phyloP scores from a whole-genome alignment of 2,797 vertebrate species.

The Hemitrygon akajei region DNA sequence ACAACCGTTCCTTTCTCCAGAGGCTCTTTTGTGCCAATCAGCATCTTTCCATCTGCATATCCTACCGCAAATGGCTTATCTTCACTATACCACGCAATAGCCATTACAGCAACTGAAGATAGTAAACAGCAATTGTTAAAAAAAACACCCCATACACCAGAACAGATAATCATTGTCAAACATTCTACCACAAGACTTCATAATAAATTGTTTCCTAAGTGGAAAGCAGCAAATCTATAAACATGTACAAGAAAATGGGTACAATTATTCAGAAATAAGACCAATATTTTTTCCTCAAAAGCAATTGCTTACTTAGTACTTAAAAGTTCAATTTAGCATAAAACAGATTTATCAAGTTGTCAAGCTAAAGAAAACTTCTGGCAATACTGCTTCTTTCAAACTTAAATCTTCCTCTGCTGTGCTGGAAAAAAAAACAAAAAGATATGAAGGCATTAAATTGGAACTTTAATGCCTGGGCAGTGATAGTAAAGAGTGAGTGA shows the following conservation, averaged over 20 bases:
- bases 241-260: background rate
- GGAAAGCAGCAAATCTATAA: background rate
- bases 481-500: no score
- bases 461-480: no score
- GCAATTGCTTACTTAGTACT: background rate
- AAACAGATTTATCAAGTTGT: background rate
- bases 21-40: slow-evolving; percentile 79
- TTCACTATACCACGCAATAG: slow-evolving; percentile 87
- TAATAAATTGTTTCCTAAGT: background rate
- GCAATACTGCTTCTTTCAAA: background rate
- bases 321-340: background rate
- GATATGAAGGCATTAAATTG: background rate
- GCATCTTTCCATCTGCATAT: slow-evolving; percentile 86
- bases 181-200: background rate
- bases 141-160: background rate
- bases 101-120: slow-evolving; percentile 62
- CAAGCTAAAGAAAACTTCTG: no score
- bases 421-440: background rate
- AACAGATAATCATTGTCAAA: background rate
- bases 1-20: slow-evolving; percentile 79
- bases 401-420: background rate
- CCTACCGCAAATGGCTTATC: slow-evolving; percentile 87
- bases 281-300: background rate
- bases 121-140: slow-evolving; percentile 24
- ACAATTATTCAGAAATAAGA: background rate